These are phyloP conservation scores for Hiodon alosoides DNA, from an alignment of 2,113 vertebrate genomes.

Conservation along the genomic window DNA sequence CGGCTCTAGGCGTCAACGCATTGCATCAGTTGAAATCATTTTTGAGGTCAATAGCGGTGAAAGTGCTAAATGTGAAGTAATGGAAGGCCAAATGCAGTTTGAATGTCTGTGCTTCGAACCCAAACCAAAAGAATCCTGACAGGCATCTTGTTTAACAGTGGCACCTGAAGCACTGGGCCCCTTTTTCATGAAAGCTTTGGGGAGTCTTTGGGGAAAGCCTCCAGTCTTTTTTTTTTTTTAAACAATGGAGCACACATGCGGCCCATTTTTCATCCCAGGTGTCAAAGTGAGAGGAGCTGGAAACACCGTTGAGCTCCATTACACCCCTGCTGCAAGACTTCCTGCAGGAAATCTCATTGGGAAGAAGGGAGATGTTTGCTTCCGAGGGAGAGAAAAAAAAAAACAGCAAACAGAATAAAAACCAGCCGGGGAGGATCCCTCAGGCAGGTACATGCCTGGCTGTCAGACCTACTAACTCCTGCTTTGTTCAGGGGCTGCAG, in stretches of 20 bases:
- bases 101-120: too few species aligned
- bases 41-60: neutral
- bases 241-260: conserved; percentile 16
- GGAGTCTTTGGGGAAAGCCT: neutral
- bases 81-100: too few species aligned
- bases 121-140: neutral
- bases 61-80: neutral
- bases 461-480: conserved; percentile 42
- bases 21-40: neutral
- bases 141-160: neutral
- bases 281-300: conserved; percentile 9
- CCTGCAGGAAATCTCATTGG: conserved; percentile 28
- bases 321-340: conserved; percentile 24
- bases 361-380: conserved; percentile 21
- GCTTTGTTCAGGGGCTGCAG: conserved; percentile 4
- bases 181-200: neutral
- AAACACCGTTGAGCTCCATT: conserved; percentile 22
- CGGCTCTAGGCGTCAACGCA: neutral
- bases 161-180: too few species aligned
- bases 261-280: conserved; percentile 28
- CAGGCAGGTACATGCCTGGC: conserved; percentile 35
- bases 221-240: neutral
- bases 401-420: conserved; percentile 20
- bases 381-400: conserved; percentile 18
- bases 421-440: conserved; percentile 24